These are phyloP conservation scores for Xestia sexstrigata DNA, from an alignment of 2,888 invertebrate species.

Conservation along the genomic window DNA sequence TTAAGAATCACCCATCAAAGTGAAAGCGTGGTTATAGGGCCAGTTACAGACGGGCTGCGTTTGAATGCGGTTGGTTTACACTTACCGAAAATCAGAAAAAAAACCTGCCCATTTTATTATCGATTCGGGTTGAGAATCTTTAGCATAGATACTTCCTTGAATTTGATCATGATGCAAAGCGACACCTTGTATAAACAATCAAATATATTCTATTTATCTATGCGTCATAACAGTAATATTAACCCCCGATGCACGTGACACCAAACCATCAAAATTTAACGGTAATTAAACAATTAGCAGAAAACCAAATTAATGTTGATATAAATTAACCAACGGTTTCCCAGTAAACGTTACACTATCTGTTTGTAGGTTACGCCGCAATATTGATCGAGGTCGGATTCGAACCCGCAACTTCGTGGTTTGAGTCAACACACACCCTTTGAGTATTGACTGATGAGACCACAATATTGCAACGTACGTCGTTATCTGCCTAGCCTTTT, in stretches of 20 bases:
- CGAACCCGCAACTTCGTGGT: slow-evolving; percentile 41
- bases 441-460: slow-evolving; percentile 26
- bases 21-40: no score
- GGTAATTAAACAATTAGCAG: slow-evolving; percentile 15
- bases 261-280: not conserved
- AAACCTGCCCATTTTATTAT: no score
- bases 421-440: slow-evolving; percentile 36
- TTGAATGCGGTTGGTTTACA: no score
- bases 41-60: no score
- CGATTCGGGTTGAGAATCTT: no score
- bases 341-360: slow-evolving; percentile 17
- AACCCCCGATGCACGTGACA: not conserved
- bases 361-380: slow-evolving; percentile 46
- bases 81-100: no score
- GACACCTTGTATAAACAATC: no score
- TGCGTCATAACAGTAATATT: not conserved
- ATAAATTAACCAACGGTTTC: slow-evolving; percentile 22
- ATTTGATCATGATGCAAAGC: no score
- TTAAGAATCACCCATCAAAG: no score
- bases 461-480: not conserved
- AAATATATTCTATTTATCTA: no score
- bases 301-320: slow-evolving; percentile 8
- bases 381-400: slow-evolving; percentile 48
- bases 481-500: not conserved
- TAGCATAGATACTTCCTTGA: no score